Percentiles rank a stretch among this genome's conserved stretches.
Conservation (phyloP, 2,113 vertebrate genomes). For the Nothoprocta pentlandii region DNA sequence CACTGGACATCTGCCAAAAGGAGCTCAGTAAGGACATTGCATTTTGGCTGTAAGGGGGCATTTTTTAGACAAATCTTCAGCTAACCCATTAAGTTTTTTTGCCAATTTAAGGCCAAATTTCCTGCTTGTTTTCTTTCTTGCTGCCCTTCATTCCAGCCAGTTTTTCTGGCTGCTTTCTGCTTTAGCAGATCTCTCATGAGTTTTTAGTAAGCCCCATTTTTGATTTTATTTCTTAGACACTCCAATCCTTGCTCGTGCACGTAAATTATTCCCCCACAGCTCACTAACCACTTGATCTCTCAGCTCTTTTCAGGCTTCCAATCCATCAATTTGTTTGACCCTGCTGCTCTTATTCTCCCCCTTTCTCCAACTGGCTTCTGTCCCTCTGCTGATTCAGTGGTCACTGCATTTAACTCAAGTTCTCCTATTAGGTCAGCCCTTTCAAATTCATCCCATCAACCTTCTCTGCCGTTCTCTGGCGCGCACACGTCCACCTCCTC, state of each 20-base stretch:
- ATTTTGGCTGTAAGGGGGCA: not conserved
- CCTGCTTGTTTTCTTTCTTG: not conserved
- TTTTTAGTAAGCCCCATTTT: not conserved
- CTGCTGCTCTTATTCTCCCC: not conserved
- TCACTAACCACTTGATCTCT: not conserved
- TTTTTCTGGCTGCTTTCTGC: not conserved
- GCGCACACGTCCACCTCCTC: not conserved
- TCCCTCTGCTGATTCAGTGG: not conserved
- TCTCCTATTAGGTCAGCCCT: not conserved
- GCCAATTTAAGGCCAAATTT: not conserved
- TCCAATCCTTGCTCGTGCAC: not conserved
- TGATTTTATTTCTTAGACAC: not conserved
- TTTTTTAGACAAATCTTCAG: not conserved
- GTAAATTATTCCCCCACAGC: not conserved
- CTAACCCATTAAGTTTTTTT: not conserved
- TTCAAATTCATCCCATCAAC: slow-evolving; percentile 20
- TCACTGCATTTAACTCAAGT: not conserved
- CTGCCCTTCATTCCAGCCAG: not conserved
- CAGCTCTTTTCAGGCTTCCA: not conserved
- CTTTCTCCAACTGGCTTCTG: not conserved
- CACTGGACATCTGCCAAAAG: not conserved
- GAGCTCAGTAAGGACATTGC: not conserved
- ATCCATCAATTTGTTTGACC: not conserved
- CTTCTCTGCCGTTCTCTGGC: not conserved
- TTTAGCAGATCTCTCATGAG: not conserved